Evolutionary conservation across 2,113 vertebrate species (phyloP), one percentile per base, ranked within the genome.

Genomic region (Ammodytes dubius): DNA sequence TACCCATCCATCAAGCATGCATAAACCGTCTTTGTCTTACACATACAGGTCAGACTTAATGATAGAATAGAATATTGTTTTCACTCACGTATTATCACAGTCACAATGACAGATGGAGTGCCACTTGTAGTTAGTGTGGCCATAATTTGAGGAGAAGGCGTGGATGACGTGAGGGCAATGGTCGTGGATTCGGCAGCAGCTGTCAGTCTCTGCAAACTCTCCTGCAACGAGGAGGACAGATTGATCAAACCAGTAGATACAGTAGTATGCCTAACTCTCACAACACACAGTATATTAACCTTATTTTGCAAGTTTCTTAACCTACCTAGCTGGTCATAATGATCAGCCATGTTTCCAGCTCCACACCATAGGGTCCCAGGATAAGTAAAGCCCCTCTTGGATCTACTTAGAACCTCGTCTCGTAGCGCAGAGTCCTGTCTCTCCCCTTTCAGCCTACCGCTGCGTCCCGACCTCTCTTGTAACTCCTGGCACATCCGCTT

Each of bases 141-240:
- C 96, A 0, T 95, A 98, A 54, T 96, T 96, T 0, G 80, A 83
- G 2, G 96, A 92, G 91, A 98, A 97, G 19, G 98, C 96, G 68
- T 97, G 94, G 91, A 98, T 97, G 92, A 97, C 92, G 1, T 98
- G 94, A 42, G 96, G 93, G 65, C 97, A 98, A 86, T 97, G 96
- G 83, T 97, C 97, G 0, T 99, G 98, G 7, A 93, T 95, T 47
- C 98, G 96, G 92, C 97, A 99, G 91, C 97, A 99, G 39, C 91
- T 92, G 74, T 99, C 97, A 0, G 96, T 96, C 76, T 96, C 95
- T 45, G 74, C 91, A 81, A 96, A 95, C 3, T 97, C 95, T n/a
- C 97, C 98, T 99, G 87, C 12, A 7, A 65, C 61, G 56, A 37
- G 13, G 53, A 71, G 10, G 14, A 60, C 15, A 59, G 9, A 7